Percentiles rank a stretch among this genome's conserved stretches.
These are phyloP conservation scores for Carpatolechia fugitivella DNA, from an alignment of 2,888 invertebrate genomes.

Conservation along the genomic window DNA sequence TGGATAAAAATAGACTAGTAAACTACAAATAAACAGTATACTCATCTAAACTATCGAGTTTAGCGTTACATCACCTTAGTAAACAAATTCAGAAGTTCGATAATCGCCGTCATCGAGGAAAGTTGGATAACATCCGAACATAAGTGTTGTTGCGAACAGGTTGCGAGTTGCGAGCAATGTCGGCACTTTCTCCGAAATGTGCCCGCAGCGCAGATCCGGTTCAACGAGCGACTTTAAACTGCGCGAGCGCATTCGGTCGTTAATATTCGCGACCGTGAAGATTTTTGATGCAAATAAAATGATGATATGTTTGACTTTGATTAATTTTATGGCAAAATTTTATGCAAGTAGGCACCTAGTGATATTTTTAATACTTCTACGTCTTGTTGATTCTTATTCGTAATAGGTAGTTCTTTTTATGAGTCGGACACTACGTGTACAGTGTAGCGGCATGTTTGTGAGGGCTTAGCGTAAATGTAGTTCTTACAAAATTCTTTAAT, in stretches of 20 bases:
- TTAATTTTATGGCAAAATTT: too few species aligned
- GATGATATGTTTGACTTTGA: neutral
- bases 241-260: neutral
- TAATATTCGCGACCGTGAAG: neutral
- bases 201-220: conserved; percentile 54
- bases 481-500: too few species aligned
- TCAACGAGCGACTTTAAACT: conserved; percentile 29
- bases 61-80: conserved; percentile 11
- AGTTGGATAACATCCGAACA: conserved; percentile 63
- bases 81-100: conserved; percentile 46
- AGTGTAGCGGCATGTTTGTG: too few species aligned
- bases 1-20: neutral
- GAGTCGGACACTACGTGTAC: too few species aligned
- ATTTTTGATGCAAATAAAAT: conserved; percentile 28
- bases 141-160: conserved; percentile 44
- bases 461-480: too few species aligned
- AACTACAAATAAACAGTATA: neutral
- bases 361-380: too few species aligned
- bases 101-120: conserved; percentile 51
- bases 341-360: too few species aligned
- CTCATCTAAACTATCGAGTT: conserved; percentile 14
- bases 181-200: conserved; percentile 66
- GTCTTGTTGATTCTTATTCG: too few species aligned
- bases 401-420: too few species aligned
- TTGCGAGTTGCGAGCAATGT: conserved; percentile 56